A percentile compares a stretch with the other conserved stretches of the same genome.
phyloP scores from a whole-genome alignment of 2,888 invertebrate species.

The Gerris lacustris region DNA sequence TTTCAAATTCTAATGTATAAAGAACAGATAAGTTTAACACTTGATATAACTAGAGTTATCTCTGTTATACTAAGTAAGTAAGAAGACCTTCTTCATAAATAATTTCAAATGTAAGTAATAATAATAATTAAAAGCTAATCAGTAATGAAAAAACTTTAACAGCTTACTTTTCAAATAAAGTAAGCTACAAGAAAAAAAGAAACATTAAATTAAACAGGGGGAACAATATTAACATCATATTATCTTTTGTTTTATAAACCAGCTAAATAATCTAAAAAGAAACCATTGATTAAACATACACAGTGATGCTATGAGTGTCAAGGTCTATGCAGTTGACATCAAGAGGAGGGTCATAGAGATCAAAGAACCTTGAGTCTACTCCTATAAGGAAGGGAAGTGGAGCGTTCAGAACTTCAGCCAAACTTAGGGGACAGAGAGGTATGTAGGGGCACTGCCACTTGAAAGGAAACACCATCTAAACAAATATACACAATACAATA shows the following conservation, averaged over 20 bases:
- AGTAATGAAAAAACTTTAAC: no score
- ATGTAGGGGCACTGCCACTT: constrained; percentile 99
- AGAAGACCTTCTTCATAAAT: no score
- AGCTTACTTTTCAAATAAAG: no score
- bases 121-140: no score
- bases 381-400: constrained; percentile 95
- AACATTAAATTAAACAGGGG: neutral
- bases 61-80: no score
- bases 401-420: constrained; percentile 92
- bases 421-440: constrained; percentile 88
- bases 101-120: no score
- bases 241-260: constrained; percentile 60
- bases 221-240: neutral
- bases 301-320: constrained; percentile 91
- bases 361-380: constrained; percentile 93
- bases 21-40: no score
- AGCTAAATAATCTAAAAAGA: constrained; percentile 58
- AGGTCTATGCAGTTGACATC: constrained; percentile 97
- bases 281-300: constrained; percentile 39
- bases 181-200: neutral
- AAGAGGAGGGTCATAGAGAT: constrained; percentile 86
- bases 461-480: constrained; percentile 81
- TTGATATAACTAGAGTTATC: no score
- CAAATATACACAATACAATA: constrained; percentile 25
- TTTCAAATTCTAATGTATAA: no score